phyloP scores from a whole-genome alignment of 2,113 vertebrate genomes.

The Crocuta crocuta region DNA sequence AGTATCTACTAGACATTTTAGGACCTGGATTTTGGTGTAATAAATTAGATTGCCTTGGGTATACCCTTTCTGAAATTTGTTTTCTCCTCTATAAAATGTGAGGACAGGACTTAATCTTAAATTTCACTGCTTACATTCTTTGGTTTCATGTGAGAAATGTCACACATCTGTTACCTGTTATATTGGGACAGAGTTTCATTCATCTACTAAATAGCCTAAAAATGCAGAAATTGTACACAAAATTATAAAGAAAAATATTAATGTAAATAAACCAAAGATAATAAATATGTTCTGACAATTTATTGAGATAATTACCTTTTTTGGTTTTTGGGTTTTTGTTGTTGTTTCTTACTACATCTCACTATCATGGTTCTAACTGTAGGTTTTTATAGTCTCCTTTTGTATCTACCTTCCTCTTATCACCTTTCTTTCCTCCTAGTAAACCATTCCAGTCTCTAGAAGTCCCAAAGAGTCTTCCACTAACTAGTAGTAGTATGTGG shows the following conservation, averaged over 20 bases:
- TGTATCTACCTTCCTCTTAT: not conserved
- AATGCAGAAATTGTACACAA: not conserved
- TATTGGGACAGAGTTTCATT: conserved; percentile 34
- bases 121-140: not conserved
- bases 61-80: not conserved
- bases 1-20: not conserved
- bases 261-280: not conserved
- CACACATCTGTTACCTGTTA: not conserved
- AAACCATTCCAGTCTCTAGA: not conserved
- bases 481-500: conserved; percentile 25
- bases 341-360: not conserved
- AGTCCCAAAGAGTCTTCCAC: not conserved
- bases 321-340: not conserved
- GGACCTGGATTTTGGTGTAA: not conserved
- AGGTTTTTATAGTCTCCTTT: not conserved
- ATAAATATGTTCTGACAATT: not conserved
- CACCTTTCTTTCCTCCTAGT: not conserved
- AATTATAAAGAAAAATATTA: not conserved
- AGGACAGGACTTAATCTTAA: not conserved
- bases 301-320: not conserved
- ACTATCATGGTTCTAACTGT: not conserved
- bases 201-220: not conserved
- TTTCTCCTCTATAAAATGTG: not conserved
- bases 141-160: not conserved
- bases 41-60: not conserved